Evolutionary conservation across 2,888 invertebrate species (phyloP).

Genomic region (Plebejus argus): DNA sequence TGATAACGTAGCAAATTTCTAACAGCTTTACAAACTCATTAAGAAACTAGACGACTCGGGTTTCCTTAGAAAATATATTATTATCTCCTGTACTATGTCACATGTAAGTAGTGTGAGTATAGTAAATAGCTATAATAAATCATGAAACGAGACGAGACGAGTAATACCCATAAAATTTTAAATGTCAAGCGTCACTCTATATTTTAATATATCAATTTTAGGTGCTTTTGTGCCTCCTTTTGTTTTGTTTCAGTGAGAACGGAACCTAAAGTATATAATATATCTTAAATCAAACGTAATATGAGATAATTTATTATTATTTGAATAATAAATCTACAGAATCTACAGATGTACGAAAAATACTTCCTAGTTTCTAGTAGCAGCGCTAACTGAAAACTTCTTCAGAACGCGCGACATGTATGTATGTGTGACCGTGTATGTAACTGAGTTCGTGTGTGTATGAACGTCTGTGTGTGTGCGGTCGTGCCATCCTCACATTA

Average conservation of each 20-base stretch:
- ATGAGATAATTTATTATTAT: background rate
- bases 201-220: too few species aligned
- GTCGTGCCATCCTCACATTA: conserved; percentile 65
- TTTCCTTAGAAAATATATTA: conserved; percentile 8
- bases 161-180: too few species aligned
- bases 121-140: background rate
- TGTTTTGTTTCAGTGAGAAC: too few species aligned
- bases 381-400: background rate
- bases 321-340: background rate
- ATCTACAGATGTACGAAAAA: background rate
- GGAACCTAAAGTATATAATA: too few species aligned
- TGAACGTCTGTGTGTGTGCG: conserved; percentile 40
- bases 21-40: conserved; percentile 19
- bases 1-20: conserved; percentile 15
- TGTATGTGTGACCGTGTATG: background rate
- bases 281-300: too few species aligned
- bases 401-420: background rate
- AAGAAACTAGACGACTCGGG: conserved; percentile 5
- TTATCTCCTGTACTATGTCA: background rate
- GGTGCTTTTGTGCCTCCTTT: background rate
- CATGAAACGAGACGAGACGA: background rate
- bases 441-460: background rate
- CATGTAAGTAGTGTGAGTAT: background rate
- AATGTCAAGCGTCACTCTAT: too few species aligned
- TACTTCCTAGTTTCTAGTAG: conserved; percentile 22